Evolutionary conservation across 2,888 invertebrate genomes (phyloP), one percentile per base, ranked within the genome.

Genomic region (Drosophila infuscata): DNA sequence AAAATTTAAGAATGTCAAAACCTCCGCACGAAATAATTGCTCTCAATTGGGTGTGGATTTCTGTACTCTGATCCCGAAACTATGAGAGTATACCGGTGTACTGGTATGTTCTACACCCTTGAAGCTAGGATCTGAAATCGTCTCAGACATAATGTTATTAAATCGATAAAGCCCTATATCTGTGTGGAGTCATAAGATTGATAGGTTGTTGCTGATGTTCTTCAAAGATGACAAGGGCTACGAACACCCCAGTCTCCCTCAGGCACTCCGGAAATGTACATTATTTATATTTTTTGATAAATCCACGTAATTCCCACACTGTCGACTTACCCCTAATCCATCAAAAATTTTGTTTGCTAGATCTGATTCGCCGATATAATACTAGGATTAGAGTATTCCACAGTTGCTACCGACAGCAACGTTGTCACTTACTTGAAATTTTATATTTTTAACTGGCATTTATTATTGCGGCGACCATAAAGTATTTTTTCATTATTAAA

Each of bases 401-500:
- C 25, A 8, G 46, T 46, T 25, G 15, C 8, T 15, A 8, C 2
- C 15, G 25, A 15, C 15, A 25, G 15, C 15, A 8, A 15, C 15
- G 3, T 8, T 25, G 4, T 15, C 25, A 46, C 8, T 46, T 25
- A 15, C 7, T 15, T 15, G 15, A 46, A 46, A 25, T 46, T 46
- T 2, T 25, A 15, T 25, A 46, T 53, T 64, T 43, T 51, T 11
- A 30, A 32, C 59, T 17, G 54, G 20, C 51, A 53, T 54, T 49
- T 65, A 36, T 63, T 60, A 41, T 32, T 35, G 59, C 76, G 66
- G 75, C 75, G 15, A 49, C 51, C 58, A 68, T 72, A 56, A 73
- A 76, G 54, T 52, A 64, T 62, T 58, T 72, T 72, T 70, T 68
- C 70, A 73, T 86, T 68, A 88, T 86, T 83, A 66, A 88, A 88